A percentile compares a stretch with the other conserved stretches of the same genome.
These are phyloP conservation scores for Trichechus manatus DNA, from an alignment of 2,113 vertebrate species.

Conservation along the genomic window DNA sequence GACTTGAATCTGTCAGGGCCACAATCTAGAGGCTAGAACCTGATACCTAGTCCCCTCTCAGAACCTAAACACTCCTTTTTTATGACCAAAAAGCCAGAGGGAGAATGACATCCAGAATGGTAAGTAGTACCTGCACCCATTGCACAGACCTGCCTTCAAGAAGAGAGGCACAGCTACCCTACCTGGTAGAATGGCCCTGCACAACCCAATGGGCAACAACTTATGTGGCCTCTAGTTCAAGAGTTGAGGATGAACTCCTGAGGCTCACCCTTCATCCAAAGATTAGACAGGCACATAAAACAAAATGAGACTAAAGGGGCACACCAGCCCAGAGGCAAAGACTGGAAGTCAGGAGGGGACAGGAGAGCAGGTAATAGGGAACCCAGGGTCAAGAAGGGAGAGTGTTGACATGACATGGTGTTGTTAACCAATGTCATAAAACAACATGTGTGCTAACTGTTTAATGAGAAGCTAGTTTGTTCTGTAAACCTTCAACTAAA, in stretches of 20 bases:
- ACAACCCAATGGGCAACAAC: not conserved
- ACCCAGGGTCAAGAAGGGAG: too few species aligned
- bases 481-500: too few species aligned
- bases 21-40: not conserved
- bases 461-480: too few species aligned
- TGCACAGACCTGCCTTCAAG: not conserved
- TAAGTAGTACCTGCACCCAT: not conserved
- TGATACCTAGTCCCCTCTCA: not conserved
- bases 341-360: too few species aligned
- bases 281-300: too few species aligned
- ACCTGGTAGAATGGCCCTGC: not conserved
- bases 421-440: too few species aligned
- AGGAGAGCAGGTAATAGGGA: too few species aligned
- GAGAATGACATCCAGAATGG: not conserved
- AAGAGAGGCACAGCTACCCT: not conserved
- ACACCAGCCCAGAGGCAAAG: too few species aligned
- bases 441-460: too few species aligned
- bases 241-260: not conserved
- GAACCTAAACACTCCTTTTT: not conserved
- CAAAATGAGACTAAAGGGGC: too few species aligned
- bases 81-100: not conserved
- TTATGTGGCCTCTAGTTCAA: not conserved
- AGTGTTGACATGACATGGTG: too few species aligned
- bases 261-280: too few species aligned
- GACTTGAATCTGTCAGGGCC: not conserved